A percentile compares a stretch with the other conserved stretches of the same genome.
Conservation (phyloP, 2,888 invertebrate genomes). For the Melanchra persicariae region DNA sequence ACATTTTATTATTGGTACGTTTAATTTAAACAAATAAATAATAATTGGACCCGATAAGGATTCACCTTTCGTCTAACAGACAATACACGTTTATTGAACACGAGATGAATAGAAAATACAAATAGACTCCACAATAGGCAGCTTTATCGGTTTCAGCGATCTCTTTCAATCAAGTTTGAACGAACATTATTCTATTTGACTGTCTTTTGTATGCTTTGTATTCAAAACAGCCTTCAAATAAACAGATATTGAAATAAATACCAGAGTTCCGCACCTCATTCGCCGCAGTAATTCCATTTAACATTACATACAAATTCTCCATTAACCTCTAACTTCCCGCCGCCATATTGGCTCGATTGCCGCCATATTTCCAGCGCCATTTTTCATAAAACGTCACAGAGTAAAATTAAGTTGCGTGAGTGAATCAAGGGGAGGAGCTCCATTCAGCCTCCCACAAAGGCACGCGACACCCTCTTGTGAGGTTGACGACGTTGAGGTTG, state of each 20-base stretch:
- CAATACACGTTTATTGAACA: conserved; percentile 9
- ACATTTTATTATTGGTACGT: background rate
- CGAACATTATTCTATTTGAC: conserved; percentile 15
- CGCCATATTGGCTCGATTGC: conserved; percentile 39
- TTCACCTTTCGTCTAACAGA: background rate
- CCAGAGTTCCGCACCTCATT: conserved; percentile 21
- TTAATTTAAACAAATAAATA: conserved; percentile 7
- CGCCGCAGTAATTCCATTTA: conserved; percentile 17
- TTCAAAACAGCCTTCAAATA: conserved; percentile 5
- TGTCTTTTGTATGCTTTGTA: conserved; percentile 30
- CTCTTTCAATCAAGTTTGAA: conserved; percentile 26
- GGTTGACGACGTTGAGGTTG: conserved; percentile 61
- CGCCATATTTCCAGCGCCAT: conserved; percentile 38
- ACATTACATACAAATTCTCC: conserved; percentile 18
- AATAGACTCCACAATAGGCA: conserved; percentile 19
- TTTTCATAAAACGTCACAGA: conserved; percentile 57
- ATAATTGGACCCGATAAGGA: background rate
- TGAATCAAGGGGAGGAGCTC: conserved; percentile 58
- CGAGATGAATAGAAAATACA: conserved; percentile 25
- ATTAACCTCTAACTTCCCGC: conserved; percentile 37
- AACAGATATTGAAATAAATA: conserved; percentile 5
- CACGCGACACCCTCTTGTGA: conserved; percentile 66
- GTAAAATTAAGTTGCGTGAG: conserved; percentile 64
- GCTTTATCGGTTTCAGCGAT: conserved; percentile 26
- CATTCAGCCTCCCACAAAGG: conserved; percentile 63